phyloP scores from a whole-genome alignment of 2,797 vertebrate species.

The Danio aesculapii region DNA sequence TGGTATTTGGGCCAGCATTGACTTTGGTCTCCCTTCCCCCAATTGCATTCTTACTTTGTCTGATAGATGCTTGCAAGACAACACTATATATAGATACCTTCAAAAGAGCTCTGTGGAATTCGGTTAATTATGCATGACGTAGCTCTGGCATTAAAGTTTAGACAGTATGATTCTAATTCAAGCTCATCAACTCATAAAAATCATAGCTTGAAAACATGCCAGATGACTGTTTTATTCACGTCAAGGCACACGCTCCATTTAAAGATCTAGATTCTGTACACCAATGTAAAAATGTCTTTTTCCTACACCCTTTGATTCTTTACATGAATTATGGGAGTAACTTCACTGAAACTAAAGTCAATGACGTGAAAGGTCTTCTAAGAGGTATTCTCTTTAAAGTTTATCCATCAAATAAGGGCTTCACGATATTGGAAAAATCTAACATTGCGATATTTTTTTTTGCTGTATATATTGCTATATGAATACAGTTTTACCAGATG shows the following conservation, averaged over 20 bases:
- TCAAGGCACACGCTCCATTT: conserved; percentile 19
- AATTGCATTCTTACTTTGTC: conserved; percentile 17
- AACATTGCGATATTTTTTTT: too few relatives aligned
- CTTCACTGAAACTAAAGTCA: too few relatives aligned
- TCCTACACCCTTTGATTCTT: too few relatives aligned
- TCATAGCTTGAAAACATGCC: conserved; percentile 39
- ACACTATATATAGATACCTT: conserved; percentile 49
- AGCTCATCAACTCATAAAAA: conserved; percentile 55
- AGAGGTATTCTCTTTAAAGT: too few relatives aligned
- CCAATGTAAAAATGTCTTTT: background rate
- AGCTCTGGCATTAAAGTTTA: conserved; percentile 56
- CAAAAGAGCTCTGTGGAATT: conserved; percentile 52
- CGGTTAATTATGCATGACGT: conserved; percentile 64
- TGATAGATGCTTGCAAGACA: conserved; percentile 46
- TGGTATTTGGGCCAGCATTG: conserved; percentile 68
- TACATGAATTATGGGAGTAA: too few relatives aligned
- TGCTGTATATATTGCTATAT: too few relatives aligned
- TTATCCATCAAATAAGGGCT: too few relatives aligned
- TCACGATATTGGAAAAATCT: too few relatives aligned
- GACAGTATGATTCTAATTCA: conserved; percentile 63
- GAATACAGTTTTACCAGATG: too few relatives aligned
- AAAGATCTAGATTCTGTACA: conserved; percentile 7
- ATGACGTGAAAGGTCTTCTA: too few relatives aligned
- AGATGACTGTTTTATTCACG: conserved; percentile 38
- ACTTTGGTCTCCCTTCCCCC: conserved; percentile 48